Conservation (phyloP, 2,888 invertebrate genomes). For the Thera obeliscata region DNA sequence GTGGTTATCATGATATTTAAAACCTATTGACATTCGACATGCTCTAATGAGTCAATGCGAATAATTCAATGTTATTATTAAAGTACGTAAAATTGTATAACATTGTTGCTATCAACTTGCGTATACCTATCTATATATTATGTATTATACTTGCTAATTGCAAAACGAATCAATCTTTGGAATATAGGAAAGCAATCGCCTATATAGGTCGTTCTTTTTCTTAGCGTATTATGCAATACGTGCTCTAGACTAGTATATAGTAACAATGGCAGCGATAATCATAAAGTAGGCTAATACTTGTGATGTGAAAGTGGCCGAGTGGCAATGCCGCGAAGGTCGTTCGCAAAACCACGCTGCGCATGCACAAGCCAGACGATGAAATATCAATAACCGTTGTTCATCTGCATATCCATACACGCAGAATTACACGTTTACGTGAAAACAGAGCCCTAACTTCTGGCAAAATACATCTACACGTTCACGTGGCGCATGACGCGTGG, state of each 20-base stretch:
- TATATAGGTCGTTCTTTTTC: conserved; percentile 36
- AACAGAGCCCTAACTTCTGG: not conserved
- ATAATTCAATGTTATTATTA: conserved; percentile 24
- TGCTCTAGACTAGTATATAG: conserved; percentile 52
- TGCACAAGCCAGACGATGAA: not conserved
- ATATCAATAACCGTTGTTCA: not conserved
- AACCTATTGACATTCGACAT: conserved; percentile 14
- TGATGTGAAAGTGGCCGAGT: conserved; percentile 73
- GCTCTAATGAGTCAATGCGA: conserved; percentile 21
- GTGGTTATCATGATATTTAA: not conserved
- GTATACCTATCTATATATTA: not conserved
- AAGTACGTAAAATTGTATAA: conserved; percentile 16
- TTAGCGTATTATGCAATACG: conserved; percentile 53
- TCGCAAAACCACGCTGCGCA: conserved; percentile 39
- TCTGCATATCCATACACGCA: not conserved
- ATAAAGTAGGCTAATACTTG: conserved; percentile 64
- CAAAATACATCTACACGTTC: not conserved
- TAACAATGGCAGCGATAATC: conserved; percentile 64
- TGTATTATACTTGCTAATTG: conserved; percentile 5
- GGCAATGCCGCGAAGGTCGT: conserved; percentile 64
- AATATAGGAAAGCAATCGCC: conserved; percentile 38
- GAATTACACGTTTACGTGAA: not conserved
- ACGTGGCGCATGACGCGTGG: not conserved
- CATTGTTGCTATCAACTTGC: conserved; percentile 20
- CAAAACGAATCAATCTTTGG: conserved; percentile 21